Evolutionary conservation across 2,888 invertebrate species (phyloP), one percentile per base, ranked within the genome.

Genomic region (Thereva nobilitata): DNA sequence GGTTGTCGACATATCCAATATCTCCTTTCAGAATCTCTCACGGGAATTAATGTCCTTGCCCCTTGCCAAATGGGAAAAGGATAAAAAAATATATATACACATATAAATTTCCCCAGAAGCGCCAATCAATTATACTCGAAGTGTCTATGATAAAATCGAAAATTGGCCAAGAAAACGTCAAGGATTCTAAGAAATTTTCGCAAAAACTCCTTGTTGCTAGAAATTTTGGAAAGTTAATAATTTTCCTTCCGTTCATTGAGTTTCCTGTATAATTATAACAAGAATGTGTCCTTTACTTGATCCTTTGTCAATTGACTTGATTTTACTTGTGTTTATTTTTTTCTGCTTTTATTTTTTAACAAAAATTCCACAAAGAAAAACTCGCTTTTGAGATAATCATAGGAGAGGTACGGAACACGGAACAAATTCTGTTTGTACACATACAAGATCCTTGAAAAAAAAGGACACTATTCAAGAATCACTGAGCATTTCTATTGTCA

Each of bases 401-500:
- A 10, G 23, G 9, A 55, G 38, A 23, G 9, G 23, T 12, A 55
- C 10, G 23, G 41, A 23, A 23, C 23, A 23, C 23, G 23, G 23
- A 23, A 23, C 23, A 23, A 23, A 23, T 23, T 23, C 23, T 23
- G 2, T 23, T 23, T 23, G 23, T 23, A 23, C 23, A 23, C 23
- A 23, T 2, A 23, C 23, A 23, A 23, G 23, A 23, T 23, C 23
- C 23, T 23, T 23, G 23, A 2, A 23, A 23, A 23, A 23, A 23
- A 23, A 23, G 23, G 23, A 23, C 23, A 23, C 23, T 23, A 23
- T 23, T 23, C 55, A 10, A 12, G 55, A 55, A 23, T 12, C 10
- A 9, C 9, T 55, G 37, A 10, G 38, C 56, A 47, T 37, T n/a
- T 65, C 53, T 61, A 57, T 68, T 68, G 68, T 66, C 68, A 66